These are phyloP conservation scores for Intellagama lesueurii DNA, from an alignment of 2,797 vertebrate genomes.

Conservation along the genomic window DNA sequence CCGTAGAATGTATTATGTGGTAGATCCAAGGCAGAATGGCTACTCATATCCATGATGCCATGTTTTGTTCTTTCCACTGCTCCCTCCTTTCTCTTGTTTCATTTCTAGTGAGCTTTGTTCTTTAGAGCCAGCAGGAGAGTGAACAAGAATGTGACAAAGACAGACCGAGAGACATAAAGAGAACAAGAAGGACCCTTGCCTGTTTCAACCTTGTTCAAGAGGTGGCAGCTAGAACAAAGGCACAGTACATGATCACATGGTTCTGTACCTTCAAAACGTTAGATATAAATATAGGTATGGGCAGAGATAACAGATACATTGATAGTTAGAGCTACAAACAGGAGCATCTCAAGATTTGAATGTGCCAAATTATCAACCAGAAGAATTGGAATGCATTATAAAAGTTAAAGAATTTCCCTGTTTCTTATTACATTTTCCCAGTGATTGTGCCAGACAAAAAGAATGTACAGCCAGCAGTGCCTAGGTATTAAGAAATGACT, in stretches of 20 bases:
- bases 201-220: conserved; percentile 23
- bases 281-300: background rate
- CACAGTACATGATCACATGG: conserved; percentile 7
- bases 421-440: no score
- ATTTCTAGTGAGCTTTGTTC: conserved; percentile 34
- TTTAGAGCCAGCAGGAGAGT: background rate
- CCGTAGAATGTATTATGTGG: conserved; percentile 13
- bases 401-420: background rate
- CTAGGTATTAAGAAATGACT: no score
- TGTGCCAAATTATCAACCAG: background rate
- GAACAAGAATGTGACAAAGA: background rate
- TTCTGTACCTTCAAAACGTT: background rate
- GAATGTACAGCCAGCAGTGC: no score
- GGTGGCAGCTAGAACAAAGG: background rate
- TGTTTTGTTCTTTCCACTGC: background rate
- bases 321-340: background rate
- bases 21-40: background rate
- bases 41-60: background rate
- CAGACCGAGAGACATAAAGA: conserved; percentile 4
- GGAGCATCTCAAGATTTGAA: background rate
- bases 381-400: background rate
- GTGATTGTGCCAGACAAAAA: no score
- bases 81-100: background rate
- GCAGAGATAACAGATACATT: background rate
- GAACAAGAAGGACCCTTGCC: conserved; percentile 9